Percentiles rank a stretch among this genome's conserved stretches.
phyloP scores from a whole-genome alignment of 2,797 vertebrate species.

The Masticophis lateralis region DNA sequence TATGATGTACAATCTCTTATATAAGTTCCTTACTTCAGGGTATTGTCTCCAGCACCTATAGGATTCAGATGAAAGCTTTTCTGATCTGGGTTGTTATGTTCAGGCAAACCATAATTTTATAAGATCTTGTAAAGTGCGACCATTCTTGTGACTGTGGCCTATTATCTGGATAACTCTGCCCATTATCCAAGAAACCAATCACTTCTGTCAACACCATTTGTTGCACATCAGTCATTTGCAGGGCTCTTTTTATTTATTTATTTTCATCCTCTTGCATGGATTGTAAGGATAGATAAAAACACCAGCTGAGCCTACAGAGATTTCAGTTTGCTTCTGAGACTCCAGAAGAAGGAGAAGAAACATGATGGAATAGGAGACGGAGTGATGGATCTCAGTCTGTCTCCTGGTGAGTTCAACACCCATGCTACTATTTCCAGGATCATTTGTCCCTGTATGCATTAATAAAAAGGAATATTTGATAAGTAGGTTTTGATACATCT shows the following conservation, averaged over 20 bases:
- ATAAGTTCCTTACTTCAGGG: neutral
- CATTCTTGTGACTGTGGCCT: neutral
- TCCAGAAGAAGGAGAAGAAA: neutral
- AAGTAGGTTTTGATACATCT: neutral
- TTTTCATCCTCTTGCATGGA: neutral
- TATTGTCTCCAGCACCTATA: neutral
- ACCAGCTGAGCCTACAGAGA: neutral
- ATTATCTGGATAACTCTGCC: neutral
- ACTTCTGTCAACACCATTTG: neutral
- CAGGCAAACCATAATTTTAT: neutral
- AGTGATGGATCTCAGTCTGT: neutral
- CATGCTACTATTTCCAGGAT: neutral
- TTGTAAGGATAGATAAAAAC: neutral
- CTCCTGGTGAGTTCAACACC: neutral
- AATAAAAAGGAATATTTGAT: neutral
- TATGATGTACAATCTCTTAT: neutral
- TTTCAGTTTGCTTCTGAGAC: neutral
- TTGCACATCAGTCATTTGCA: neutral
- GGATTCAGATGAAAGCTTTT: neutral
- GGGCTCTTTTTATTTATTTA: neutral
- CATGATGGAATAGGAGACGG: neutral
- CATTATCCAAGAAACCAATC: neutral
- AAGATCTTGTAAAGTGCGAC: neutral
- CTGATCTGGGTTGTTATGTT: neutral
- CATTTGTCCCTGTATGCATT: neutral